phyloP scores from a whole-genome alignment of 1,140 invertebrate genomes.

The Drosophila watanabei region DNA sequence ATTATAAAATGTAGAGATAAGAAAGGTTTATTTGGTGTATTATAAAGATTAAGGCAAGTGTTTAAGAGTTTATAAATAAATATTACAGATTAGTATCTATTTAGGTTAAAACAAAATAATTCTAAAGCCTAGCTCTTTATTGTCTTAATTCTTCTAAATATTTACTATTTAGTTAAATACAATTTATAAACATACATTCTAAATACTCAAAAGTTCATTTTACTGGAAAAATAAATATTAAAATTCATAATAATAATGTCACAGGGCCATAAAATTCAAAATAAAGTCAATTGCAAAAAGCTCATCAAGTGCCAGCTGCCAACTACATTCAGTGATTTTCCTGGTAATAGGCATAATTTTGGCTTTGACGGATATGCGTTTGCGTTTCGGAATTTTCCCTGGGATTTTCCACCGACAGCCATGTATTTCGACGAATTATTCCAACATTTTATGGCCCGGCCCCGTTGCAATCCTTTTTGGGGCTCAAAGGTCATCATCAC shows the following conservation, averaged over 20 bases:
- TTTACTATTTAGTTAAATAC: too few relatives aligned
- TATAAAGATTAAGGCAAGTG: too few relatives aligned
- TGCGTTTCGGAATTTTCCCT: background rate
- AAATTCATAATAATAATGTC: background rate
- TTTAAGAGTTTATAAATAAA: too few relatives aligned
- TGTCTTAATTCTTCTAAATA: too few relatives aligned
- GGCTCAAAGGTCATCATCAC: slow-evolving; percentile 34
- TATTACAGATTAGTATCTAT: too few relatives aligned
- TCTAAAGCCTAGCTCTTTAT: too few relatives aligned
- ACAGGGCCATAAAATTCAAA: background rate
- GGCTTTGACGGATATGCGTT: slow-evolving; percentile 18
- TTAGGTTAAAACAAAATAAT: too few relatives aligned
- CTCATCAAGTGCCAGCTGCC: background rate
- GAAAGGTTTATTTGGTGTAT: too few relatives aligned
- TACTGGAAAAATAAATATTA: background rate
- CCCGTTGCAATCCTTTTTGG: slow-evolving; percentile 2
- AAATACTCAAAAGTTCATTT: too few relatives aligned
- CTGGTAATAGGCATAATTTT: slow-evolving; percentile 13
- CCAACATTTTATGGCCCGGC: background rate
- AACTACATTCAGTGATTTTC: background rate
- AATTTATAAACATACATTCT: too few relatives aligned
- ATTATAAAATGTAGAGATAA: background rate
- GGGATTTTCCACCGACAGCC: background rate
- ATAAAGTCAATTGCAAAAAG: background rate
- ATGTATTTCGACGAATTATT: slow-evolving; percentile 1